phyloP scores from a whole-genome alignment of 1,140 invertebrate genomes.

The Bombus haemorrhoidalis region DNA sequence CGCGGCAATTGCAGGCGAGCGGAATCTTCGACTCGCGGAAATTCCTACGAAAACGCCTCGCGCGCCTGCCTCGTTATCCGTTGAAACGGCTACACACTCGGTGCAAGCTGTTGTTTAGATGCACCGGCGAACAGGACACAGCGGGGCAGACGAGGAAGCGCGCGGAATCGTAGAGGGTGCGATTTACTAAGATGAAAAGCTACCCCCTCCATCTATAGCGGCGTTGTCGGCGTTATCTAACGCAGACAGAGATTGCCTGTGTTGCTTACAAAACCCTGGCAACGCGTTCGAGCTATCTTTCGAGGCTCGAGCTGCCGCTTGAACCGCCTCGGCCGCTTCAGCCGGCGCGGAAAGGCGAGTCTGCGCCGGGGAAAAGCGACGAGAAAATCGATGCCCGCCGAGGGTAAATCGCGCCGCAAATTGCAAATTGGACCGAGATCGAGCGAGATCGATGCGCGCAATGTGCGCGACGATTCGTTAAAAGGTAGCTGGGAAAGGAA shows the following conservation, averaged over 20 bases:
- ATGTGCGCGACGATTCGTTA: neutral
- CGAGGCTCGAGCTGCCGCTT: constrained; percentile 56
- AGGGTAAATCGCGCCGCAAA: neutral
- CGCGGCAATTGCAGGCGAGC: no score
- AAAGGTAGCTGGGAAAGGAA: neutral
- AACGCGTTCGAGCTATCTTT: constrained; percentile 73
- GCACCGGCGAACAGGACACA: constrained; percentile 43
- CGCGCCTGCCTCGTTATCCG: neutral
- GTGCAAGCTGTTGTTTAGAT: constrained; percentile 61
- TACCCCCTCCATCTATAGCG: constrained; percentile 52
- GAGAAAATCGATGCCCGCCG: constrained; percentile 51
- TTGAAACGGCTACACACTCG: neutral
- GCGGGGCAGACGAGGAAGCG: neutral
- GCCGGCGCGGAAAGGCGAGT: constrained; percentile 38
- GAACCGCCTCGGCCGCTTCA: neutral
- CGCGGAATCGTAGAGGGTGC: constrained; percentile 45
- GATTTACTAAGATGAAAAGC: constrained; percentile 80
- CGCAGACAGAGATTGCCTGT: constrained; percentile 77
- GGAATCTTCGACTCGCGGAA: no score
- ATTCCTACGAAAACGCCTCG: neutral
- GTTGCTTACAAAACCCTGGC: constrained; percentile 73
- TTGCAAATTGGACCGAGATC: neutral
- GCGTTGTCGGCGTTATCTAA: constrained; percentile 72
- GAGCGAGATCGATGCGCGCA: neutral
- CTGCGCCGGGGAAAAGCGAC: neutral